Conservation (phyloP, 2,113 vertebrate genomes). For the Motacilla alba region DNA sequence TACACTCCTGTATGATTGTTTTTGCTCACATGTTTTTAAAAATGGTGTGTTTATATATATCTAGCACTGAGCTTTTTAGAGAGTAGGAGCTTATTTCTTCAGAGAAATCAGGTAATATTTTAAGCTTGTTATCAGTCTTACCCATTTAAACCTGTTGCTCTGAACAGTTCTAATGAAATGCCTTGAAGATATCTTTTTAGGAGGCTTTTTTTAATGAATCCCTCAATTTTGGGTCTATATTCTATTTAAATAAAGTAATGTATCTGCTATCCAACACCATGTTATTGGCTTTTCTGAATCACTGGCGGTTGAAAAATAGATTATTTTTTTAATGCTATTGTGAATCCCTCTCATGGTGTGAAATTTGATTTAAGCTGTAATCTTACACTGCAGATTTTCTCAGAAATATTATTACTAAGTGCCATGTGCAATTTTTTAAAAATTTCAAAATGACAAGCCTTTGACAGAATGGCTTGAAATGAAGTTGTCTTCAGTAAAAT, state of each 20-base stretch:
- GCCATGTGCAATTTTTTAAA: background rate
- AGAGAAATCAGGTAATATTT: background rate
- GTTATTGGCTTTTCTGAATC: conserved; percentile 9
- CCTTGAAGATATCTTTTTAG: background rate
- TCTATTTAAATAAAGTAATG: background rate
- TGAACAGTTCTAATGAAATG: background rate
- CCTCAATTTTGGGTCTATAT: background rate
- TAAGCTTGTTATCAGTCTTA: background rate
- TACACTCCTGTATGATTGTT: background rate
- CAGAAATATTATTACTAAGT: background rate
- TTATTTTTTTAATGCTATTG: background rate
- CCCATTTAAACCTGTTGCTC: background rate
- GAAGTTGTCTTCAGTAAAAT: background rate
- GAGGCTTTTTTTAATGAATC: background rate
- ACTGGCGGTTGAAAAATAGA: background rate
- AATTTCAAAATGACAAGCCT: background rate
- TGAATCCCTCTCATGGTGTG: background rate
- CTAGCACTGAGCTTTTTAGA: background rate
- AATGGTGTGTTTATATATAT: background rate
- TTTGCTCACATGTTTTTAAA: background rate
- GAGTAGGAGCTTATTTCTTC: background rate
- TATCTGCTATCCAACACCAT: background rate
- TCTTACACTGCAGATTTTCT: background rate
- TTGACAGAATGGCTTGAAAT: background rate
- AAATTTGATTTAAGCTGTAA: conserved; percentile 27